phyloP scores from a whole-genome alignment of 2,888 invertebrate species.

The Aphodius sticticus region DNA sequence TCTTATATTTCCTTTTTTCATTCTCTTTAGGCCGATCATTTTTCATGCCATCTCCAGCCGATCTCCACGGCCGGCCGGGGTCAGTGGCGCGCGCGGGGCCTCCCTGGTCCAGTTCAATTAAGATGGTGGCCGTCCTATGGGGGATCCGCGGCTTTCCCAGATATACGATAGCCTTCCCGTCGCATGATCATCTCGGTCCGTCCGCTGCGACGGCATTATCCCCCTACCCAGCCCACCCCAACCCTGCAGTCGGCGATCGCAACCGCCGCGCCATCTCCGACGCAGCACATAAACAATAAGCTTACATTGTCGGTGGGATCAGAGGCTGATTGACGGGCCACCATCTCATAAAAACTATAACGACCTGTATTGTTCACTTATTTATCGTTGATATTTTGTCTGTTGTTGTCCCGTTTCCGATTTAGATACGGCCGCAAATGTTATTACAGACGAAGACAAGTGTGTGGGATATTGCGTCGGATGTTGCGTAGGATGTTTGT shows the following conservation, averaged over 20 bases:
- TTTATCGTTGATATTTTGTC: not conserved
- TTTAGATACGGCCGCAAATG: too few species aligned
- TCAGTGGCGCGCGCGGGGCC: constrained; percentile 34
- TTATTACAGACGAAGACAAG: too few species aligned
- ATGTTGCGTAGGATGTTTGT: too few species aligned
- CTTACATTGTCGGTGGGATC: constrained; percentile 30
- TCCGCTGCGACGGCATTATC: constrained; percentile 40
- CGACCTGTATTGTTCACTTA: not conserved
- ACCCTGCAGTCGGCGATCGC: constrained; percentile 15
- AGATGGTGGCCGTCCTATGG: constrained; percentile 57
- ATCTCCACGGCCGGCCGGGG: constrained; percentile 46
- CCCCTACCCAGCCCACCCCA: constrained; percentile 6
- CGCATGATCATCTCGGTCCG: constrained; percentile 47
- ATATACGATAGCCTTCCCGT: constrained; percentile 48
- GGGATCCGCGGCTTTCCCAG: constrained; percentile 50
- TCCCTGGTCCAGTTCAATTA: constrained; percentile 60
- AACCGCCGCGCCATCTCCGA: constrained; percentile 7
- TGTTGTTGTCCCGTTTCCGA: too few species aligned
- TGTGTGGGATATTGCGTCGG: too few species aligned
- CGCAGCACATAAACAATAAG: constrained; percentile 32
- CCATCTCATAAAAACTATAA: not conserved
- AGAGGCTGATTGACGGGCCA: constrained; percentile 23
- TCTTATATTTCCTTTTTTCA: constrained; percentile 61
- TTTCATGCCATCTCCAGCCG: constrained; percentile 61
- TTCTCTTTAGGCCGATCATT: constrained; percentile 61